Percentiles rank a stretch among this genome's conserved stretches.
Conservation (phyloP, 2,888 invertebrate genomes). For the Cenopis cana region DNA sequence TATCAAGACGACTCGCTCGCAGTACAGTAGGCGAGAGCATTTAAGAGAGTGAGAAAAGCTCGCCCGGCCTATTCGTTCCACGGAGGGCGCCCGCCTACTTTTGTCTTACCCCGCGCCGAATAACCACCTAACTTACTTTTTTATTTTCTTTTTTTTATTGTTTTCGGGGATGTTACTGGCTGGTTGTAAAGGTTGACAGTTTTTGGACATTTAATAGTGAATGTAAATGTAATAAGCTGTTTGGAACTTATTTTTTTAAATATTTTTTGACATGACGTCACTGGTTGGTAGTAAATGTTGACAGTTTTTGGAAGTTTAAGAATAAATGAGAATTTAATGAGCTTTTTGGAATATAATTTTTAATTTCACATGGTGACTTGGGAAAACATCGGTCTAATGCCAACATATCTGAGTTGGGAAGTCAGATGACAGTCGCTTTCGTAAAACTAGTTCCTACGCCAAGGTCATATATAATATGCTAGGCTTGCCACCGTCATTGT, state of each 20-base stretch:
- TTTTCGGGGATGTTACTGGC: slow-evolving; percentile 7
- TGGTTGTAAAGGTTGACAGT: background rate
- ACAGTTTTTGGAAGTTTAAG: too few relatives aligned
- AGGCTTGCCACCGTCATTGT: too few relatives aligned
- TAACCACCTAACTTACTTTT: slow-evolving; percentile 56
- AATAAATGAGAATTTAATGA: background rate
- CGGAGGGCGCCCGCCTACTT: slow-evolving; percentile 77
- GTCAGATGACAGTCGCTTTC: too few relatives aligned
- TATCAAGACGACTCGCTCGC: slow-evolving; percentile 56
- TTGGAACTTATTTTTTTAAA: too few relatives aligned
- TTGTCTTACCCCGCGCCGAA: slow-evolving; percentile 60
- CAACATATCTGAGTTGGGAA: too few relatives aligned
- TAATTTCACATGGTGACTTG: background rate
- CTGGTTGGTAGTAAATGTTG: too few relatives aligned
- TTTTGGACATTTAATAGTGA: too few relatives aligned
- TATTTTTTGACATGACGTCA: too few relatives aligned
- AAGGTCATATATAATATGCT: too few relatives aligned
- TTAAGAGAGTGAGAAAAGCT: slow-evolving; percentile 84
- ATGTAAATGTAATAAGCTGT: too few relatives aligned
- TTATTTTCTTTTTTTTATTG: slow-evolving; percentile 5
- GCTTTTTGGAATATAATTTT: background rate
- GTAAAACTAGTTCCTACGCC: too few relatives aligned
- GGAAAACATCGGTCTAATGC: too few relatives aligned
- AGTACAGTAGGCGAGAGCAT: slow-evolving; percentile 65
- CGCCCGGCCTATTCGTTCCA: slow-evolving; percentile 81